Evolutionary conservation across 1,140 invertebrate genomes (phyloP), one percentile per base, ranked within the genome.

Genomic region (Oryctes rhinoceros): DNA sequence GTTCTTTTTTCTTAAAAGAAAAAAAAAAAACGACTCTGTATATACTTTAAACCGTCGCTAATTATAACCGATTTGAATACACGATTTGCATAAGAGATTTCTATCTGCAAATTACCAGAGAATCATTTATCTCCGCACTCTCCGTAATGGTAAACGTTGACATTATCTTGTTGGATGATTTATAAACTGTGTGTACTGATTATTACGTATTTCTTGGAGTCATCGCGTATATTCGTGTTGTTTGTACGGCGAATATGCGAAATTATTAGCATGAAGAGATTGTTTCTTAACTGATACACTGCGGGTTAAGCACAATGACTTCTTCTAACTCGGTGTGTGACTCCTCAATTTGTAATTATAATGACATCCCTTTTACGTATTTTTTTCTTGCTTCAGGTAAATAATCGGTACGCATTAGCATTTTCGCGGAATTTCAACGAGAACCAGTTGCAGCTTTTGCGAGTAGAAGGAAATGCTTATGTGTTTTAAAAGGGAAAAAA

Each of bases 271-370:
- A 18, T 53, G 13, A 53, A 53, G 49, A 53, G 49, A 53, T 53
- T 53, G 13, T 13, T 44, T 44, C 39, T 44, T 53, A 53, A 10
- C 49, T 53, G 11, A 18, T 53, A 53, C 13, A 13, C 0, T 15
- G 49, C 49, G 49, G 49, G 0, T 53, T 53, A 13, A 53, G 49
- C 49, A 15, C n/a, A 53, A 44, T 44, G 9, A 44, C 39, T 44
- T 10, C 39, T 7, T 44, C 39, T 44, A 44, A 44, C 39, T 53
- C 13, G 4, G 49, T 53, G n/a, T 53, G 49, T 53, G n/a, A 18
- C n/a, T 53, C n/a, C n/a, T 13, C n/a, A 53, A 53, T 53, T 13
- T 53, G 49, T 53, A 53, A 53, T 53, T 53, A 53, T 53, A 53
- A 15, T 53, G 13, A 18, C 49, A 15, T 53, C 49, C n/a, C n/a